These are phyloP conservation scores for Drosophila repleta DNA, from an alignment of 1,140 invertebrate species.

Conservation along the genomic window DNA sequence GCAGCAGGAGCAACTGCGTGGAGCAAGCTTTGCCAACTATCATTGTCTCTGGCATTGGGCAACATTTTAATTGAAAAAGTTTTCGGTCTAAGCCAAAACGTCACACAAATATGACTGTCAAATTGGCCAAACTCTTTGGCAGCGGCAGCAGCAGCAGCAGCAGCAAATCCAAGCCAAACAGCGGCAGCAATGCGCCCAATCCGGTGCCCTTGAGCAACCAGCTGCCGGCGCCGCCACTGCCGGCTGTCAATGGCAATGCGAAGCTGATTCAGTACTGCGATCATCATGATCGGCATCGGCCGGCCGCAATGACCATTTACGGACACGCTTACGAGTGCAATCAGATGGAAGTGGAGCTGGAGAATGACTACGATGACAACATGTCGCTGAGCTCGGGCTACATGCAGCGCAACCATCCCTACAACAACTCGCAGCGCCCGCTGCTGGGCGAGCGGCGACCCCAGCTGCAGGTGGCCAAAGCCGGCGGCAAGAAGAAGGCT, in stretches of 20 bases:
- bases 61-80: slow-evolving; percentile 76
- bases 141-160: slow-evolving; percentile 21
- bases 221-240: slow-evolving; percentile 51
- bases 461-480: slow-evolving; percentile 38
- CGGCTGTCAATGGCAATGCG: slow-evolving; percentile 61
- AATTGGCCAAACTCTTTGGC: slow-evolving; percentile 75
- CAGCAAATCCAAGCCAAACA: slow-evolving; percentile 12
- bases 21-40: slow-evolving; percentile 33
- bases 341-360: slow-evolving; percentile 41
- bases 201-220: neutral
- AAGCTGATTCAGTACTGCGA: slow-evolving; percentile 62
- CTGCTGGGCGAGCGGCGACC: slow-evolving; percentile 68
- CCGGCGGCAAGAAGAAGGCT: slow-evolving; percentile 44
- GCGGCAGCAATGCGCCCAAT: neutral
- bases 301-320: slow-evolving; percentile 40
- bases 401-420: slow-evolving; percentile 74
- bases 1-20: slow-evolving; percentile 20
- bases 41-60: slow-evolving; percentile 61
- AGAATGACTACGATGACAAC: slow-evolving; percentile 71
- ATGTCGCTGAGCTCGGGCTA: slow-evolving; percentile 62
- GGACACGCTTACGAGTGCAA: slow-evolving; percentile 54
- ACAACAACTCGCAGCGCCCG: slow-evolving; percentile 74
- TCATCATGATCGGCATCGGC: slow-evolving; percentile 40
- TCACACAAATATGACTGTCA: slow-evolving; percentile 71
- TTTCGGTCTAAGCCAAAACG: slow-evolving; percentile 30